These are phyloP conservation scores for Stegostoma tigrinum DNA, from an alignment of 2,113 vertebrate species.

Conservation along the genomic window DNA sequence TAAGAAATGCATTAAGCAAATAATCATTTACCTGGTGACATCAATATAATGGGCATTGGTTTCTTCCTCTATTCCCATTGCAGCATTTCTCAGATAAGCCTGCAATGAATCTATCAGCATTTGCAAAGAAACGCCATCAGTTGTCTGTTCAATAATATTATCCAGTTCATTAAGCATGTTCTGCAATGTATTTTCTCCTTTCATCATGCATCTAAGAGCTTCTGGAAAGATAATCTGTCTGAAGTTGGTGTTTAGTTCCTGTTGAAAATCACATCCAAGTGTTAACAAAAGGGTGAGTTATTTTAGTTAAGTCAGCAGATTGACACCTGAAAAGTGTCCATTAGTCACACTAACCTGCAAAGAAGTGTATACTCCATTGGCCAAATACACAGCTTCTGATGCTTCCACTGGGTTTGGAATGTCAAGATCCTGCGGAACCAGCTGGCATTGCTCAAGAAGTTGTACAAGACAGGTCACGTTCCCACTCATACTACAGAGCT, in stretches of 20 bases:
- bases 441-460: constrained; percentile 81
- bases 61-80: constrained; percentile 80
- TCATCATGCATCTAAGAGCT: constrained; percentile 87
- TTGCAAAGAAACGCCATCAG: constrained; percentile 80
- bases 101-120: constrained; percentile 78
- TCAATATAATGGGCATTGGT: constrained; percentile 78
- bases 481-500: constrained; percentile 92
- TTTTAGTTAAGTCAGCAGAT: background rate
- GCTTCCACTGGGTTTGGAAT: constrained; percentile 75
- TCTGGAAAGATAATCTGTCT: constrained; percentile 97
- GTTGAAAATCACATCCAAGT: background rate
- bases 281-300: background rate
- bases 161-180: constrained; percentile 85
- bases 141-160: constrained; percentile 82
- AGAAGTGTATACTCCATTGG: constrained; percentile 88
- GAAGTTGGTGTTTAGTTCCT: constrained; percentile 98
- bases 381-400: constrained; percentile 79
- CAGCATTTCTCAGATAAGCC: constrained; percentile 68
- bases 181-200: constrained; percentile 88
- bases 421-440: constrained; percentile 83
- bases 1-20: background rate
- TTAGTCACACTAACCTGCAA: constrained; percentile 66
- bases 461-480: constrained; percentile 83
- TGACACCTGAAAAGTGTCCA: background rate
- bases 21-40: constrained; percentile 70